Evolutionary conservation across 2,797 vertebrate species (phyloP).

Genomic region (Varecia variegata): DNA sequence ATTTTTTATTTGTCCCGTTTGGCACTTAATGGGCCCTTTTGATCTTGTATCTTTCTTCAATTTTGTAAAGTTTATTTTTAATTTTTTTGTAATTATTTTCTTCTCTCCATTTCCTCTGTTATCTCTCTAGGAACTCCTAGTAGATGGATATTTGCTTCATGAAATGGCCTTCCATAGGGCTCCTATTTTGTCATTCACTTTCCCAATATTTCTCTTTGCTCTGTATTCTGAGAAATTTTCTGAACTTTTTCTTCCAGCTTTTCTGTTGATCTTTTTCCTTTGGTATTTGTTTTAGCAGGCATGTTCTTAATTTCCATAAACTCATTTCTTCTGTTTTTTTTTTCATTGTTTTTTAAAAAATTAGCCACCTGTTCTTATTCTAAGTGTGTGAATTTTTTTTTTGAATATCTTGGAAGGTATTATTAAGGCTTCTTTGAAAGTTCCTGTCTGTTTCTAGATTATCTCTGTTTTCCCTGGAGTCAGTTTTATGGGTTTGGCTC

Average conservation of each 20-base stretch:
- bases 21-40: not conserved
- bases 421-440: not conserved
- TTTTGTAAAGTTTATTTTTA: not conserved
- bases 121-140: not conserved
- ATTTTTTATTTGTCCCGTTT: not conserved
- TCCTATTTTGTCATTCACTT: not conserved
- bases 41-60: not conserved
- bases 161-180: not conserved
- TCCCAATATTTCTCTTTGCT: not conserved
- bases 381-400: not conserved
- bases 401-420: not conserved
- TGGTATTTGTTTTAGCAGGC: not conserved
- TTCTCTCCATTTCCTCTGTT: not conserved
- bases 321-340: not conserved
- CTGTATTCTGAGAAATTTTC: not conserved
- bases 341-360: not conserved
- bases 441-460: not conserved
- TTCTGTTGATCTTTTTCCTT: not conserved
- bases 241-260: not conserved
- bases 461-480: not conserved
- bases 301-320: slow-evolving; percentile 34
- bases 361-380: not conserved
- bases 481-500: not conserved
- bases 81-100: not conserved
- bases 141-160: not conserved